Evolutionary conservation across 2,113 vertebrate genomes (phyloP), one percentile per base, ranked within the genome.

Genomic region (Gallinago jamesoni): DNA sequence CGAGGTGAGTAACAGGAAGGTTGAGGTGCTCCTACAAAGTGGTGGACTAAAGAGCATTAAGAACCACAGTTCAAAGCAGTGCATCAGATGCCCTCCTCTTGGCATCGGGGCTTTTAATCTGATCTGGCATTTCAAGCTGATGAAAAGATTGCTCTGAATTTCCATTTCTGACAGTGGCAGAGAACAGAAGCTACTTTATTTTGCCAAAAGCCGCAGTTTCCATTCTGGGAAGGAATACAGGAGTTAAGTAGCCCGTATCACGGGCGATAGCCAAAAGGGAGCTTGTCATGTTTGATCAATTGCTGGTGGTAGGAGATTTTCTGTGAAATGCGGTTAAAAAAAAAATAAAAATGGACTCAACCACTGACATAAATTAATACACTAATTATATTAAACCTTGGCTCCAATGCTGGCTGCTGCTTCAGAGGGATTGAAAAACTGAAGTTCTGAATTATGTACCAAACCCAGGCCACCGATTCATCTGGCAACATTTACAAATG

Each of bases 121-220:
- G 53, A 92, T 89, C 53, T 95, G 92, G 81, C 77, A 66, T 92
- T 94, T 91, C 80, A 82, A 84, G n/a, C 57, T 39, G 84, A 87
- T 93, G 83, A 94, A 96, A 96, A 92, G 88, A 89, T 76, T 91
- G 77, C 18, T 1, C 66, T 89, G 73, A 91, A 92, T 95, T 96
- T 96, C 92, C 81, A 90, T 79, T 92, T 95, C 80, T 96, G 94
- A 92, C 90, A 92, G 92, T 50, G 43, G 60, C 74, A 91, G 94
- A 92, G 92, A 94, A 96, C 90, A 97, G 96, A 96, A 96, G 80
- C n/a, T 92, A 63, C 84, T 95, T 97, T 97, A 91, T 96, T 94
- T 92, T 10, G 8, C 84, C 70, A 76, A 90, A 92, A 95, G 74
- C 86, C 5, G 0, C 86, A 91, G 88, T 95, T 97, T 93, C 96